These are phyloP conservation scores for Abscondita cerata DNA, from an alignment of 2,888 invertebrate genomes.

Conservation along the genomic window DNA sequence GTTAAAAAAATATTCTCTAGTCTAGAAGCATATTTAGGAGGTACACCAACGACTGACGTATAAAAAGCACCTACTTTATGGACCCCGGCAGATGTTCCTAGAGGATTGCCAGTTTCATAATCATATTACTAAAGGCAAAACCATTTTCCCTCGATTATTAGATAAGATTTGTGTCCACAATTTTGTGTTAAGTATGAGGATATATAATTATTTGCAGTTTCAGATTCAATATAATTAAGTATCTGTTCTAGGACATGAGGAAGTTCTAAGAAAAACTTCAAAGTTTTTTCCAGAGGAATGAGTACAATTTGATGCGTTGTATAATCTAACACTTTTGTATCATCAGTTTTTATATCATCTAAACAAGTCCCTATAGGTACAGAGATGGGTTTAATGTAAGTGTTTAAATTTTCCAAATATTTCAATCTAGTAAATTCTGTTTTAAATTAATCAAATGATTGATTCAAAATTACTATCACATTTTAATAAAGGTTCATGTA, in stretches of 20 bases:
- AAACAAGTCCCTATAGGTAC: neutral
- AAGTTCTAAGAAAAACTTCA: constrained; percentile 15
- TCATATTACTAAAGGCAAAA: constrained; percentile 37
- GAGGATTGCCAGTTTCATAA: constrained; percentile 27
- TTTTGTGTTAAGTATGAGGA: constrained; percentile 31
- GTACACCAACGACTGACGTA: constrained; percentile 24
- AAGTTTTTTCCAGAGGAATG: constrained; percentile 3
- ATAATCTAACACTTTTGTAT: neutral
- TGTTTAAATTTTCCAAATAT: neutral
- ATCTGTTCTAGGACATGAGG: constrained; percentile 7
- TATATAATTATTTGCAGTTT: constrained; percentile 12
- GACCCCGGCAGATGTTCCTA: constrained; percentile 33
- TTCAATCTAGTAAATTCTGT: neutral
- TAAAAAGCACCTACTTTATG: constrained; percentile 32
- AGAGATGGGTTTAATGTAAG: neutral
- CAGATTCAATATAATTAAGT: constrained; percentile 21
- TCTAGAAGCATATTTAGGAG: constrained; percentile 26
- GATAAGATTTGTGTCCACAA: constrained; percentile 31
- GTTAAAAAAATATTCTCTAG: constrained; percentile 35
- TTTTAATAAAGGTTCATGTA: neutral
- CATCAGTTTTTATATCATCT: neutral
- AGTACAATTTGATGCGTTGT: neutral
- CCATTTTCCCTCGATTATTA: constrained; percentile 23
- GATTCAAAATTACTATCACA: neutral
- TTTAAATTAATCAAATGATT: neutral